Base-by-base conservation (phyloP, 2,797 vertebrate species). In the Spizella passerina region DNA sequence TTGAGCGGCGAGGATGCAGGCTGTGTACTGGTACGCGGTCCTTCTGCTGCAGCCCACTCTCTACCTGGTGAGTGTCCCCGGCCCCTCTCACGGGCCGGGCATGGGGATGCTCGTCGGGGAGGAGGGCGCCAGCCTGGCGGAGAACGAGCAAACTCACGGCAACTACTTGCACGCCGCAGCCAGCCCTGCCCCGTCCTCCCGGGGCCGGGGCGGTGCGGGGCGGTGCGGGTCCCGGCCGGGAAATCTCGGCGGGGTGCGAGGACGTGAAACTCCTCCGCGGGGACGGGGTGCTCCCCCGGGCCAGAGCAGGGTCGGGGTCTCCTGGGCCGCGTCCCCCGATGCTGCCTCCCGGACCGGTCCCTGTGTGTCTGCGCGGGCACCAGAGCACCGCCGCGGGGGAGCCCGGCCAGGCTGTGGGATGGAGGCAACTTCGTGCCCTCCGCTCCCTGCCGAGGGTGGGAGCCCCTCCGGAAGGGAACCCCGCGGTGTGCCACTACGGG, bases 1-100 rank as follows among this genome's bases (percentile, higher is more conserved):
- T 98, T 99, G 98, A 98, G 97, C 98, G 93, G 97, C 98, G 98
- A 99, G 98, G 98, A 99, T 99, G 99, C 99, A 98, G 98, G 97
- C 98, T 98, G 98, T 98, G 96, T 98, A 98, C 94, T 99, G 99
- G 98, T 98, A 98, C 98, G 98, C 98, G 95, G 98, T 99, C 98
- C 98, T 99, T 96, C 98, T 99, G 97, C 98, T 99, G 96, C 98
- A 99, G 94, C 98, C 98, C 81, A 98, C 98, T 41, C 97, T 99
- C 68, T 98, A 98, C 98, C 98, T 99, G 99, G 99, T 99, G 98
- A 99, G 99, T 99, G 96, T 4, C 29, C 14, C 52, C 21, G 82
- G 53, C 36, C 57, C 9, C 23, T 71, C 30, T 30, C 59, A 56
- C 22, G 53, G 80, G 41, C 82, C 27, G 41, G 70, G 71, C 15